Conservation (phyloP, 2,113 vertebrate genomes). For the Cercocebus atys region DNA sequence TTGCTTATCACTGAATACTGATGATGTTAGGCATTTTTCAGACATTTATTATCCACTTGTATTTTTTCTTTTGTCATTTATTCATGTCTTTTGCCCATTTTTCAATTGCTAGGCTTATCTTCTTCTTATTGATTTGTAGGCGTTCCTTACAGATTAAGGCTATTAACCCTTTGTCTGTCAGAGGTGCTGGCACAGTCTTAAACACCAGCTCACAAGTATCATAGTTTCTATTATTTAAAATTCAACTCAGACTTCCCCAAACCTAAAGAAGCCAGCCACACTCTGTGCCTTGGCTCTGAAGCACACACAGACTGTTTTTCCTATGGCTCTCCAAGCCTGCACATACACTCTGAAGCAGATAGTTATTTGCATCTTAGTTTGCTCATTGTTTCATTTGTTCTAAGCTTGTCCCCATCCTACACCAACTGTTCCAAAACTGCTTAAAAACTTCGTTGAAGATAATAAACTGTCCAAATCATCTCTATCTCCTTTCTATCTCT, state of each 20-base stretch:
- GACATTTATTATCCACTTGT: slow-evolving; percentile 69
- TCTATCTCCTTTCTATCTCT: background rate
- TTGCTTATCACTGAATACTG: slow-evolving; percentile 73
- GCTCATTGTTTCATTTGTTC: background rate
- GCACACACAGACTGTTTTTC: background rate
- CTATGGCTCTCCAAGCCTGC: background rate
- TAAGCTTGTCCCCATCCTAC: background rate
- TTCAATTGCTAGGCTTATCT: slow-evolving; percentile 67
- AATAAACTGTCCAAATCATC: background rate
- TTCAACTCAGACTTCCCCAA: background rate
- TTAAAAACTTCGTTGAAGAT: slow-evolving; percentile 19
- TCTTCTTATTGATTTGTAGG: slow-evolving; percentile 73
- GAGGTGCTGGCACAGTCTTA: slow-evolving; percentile 42
- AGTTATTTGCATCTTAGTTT: slow-evolving; percentile 5
- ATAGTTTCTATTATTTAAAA: background rate
- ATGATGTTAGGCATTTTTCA: slow-evolving; percentile 64
- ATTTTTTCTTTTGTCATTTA: slow-evolving; percentile 70
- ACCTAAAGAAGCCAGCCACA: background rate
- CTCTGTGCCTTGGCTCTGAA: background rate
- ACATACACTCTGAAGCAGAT: background rate
- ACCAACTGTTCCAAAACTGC: background rate
- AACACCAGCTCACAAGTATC: background rate
- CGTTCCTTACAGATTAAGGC: slow-evolving; percentile 63
- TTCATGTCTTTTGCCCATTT: slow-evolving; percentile 70
- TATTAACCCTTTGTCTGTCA: slow-evolving; percentile 73